Evolutionary conservation across 2,797 vertebrate species (phyloP).

Genomic region (Pantherophis vulpinus): DNA sequence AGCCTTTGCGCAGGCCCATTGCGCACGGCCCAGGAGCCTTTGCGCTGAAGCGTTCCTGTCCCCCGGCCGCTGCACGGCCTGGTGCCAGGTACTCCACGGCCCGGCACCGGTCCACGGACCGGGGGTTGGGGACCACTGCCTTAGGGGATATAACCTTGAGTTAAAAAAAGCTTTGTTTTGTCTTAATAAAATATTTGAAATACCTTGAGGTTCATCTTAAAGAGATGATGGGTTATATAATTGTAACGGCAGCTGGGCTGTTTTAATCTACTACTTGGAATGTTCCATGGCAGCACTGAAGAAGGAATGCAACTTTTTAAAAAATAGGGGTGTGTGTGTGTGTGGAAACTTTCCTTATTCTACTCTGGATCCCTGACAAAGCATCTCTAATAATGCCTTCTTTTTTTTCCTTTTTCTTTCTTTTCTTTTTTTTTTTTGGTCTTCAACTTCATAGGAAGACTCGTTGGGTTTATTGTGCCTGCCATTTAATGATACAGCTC

Average conservation of each 20-base stretch:
- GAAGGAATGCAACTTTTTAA: not conserved
- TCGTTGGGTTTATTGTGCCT: not conserved
- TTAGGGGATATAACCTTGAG: not conserved
- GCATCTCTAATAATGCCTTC: not conserved
- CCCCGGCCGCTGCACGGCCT: no score
- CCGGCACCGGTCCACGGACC: no score
- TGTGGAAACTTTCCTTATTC: not conserved
- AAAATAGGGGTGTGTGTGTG: no score
- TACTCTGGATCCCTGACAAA: not conserved
- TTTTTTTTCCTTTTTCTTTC: not conserved
- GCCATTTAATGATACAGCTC: not conserved
- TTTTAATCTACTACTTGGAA: not conserved
- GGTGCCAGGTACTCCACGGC: no score
- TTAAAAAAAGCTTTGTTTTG: conserved; percentile 12
- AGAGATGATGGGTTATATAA: not conserved
- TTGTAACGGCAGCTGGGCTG: not conserved
- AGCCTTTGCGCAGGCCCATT: no score
- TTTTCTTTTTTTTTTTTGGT: not conserved
- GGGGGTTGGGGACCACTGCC: no score
- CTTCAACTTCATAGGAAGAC: not conserved
- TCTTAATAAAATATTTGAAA: not conserved
- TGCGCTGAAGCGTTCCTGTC: no score
- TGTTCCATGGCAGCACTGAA: not conserved
- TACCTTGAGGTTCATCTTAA: not conserved
- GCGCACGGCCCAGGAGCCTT: no score